Evolutionary conservation across 2,888 invertebrate species (phyloP), one percentile per base, ranked within the genome.

Genomic region (Himalopsyche japonica): DNA sequence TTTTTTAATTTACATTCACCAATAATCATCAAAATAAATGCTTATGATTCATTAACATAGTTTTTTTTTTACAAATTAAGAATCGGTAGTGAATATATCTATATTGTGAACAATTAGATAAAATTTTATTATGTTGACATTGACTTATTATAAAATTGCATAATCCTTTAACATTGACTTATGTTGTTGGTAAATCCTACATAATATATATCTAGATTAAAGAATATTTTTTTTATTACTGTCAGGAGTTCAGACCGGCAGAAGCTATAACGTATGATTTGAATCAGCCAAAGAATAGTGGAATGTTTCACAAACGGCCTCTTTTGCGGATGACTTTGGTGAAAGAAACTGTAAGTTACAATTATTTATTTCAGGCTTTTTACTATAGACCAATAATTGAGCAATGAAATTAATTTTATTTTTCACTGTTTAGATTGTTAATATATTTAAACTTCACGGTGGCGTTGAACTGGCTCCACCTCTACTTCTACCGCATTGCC

Each of bases 221-320:
- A 6, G 10, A 8, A 37, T 37, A 37, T 37, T 37, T 20, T 80
- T 76, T 34, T 82, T 49, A 78, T 85, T 77, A 90, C 86, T 88
- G 89, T 49, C 92, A 95, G 90, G 91, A 92, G 83, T 91, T 93
- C 0, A 92, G 94, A 0, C 90, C 93, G 0, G 95, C 94, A 0
- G 96, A 95, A 88, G 97, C 98, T 88, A 95, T 96, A 79, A 96
- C 96, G 0, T 98, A 97, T 90, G 97, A 98, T 88, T 93, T 94
- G 89, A 95, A 94, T 87, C 88, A 92, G 47, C 89, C 90, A 18
- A 87, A 87, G 18, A 89, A 89, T n/a, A 89, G 90, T 48, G 89
- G 89, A 7, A 90, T 91, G 0, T 90, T 90, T 12, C 89, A 90
- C 86, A 89, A 90, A 0, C 90, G 89, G 84, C 88, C 90, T 4